Conservation (phyloP, 2,113 vertebrate genomes). For the human region GRCh38 chr19:37707501-37708000, state of each 20-base stretch:
- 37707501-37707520: too few species aligned
- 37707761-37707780: background rate
- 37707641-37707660: too few species aligned
- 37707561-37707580: too few species aligned
- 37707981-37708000: conserved; percentile 24
- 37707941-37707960: background rate
- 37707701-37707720: too few species aligned
- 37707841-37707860: background rate
- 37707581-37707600: too few species aligned
- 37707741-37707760: background rate
- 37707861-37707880: background rate
- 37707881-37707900: background rate
- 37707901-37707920: background rate
- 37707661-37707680: too few species aligned
- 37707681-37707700: too few species aligned
- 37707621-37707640: too few species aligned
- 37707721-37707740: background rate
- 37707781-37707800: background rate
- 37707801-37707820: background rate
- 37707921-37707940: background rate
- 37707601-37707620: too few species aligned
- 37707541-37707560: too few species aligned
- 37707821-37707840: background rate
- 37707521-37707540: too few species aligned
- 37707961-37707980: conserved; percentile 30